These are phyloP conservation scores for Hydropotes inermis DNA, from an alignment of 2,113 vertebrate species.

Conservation along the genomic window DNA sequence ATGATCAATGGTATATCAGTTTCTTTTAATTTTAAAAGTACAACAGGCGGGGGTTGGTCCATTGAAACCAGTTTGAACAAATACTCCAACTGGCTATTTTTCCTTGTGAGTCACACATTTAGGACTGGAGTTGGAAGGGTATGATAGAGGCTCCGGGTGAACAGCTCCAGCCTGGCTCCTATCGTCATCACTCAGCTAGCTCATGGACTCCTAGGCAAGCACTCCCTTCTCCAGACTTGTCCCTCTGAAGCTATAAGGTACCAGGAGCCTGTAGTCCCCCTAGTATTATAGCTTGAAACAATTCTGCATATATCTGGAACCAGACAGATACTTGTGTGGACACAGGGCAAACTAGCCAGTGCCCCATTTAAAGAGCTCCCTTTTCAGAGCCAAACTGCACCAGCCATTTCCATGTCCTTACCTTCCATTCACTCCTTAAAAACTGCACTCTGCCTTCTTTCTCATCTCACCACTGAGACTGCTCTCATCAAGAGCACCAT, in stretches of 20 bases:
- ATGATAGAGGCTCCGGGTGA: not conserved
- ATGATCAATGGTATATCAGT: not conserved
- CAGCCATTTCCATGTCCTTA: not conserved
- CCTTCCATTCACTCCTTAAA: not conserved
- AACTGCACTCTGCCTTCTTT: not conserved
- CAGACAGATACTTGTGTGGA: not conserved
- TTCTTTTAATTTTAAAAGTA: not conserved
- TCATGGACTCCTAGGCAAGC: not conserved
- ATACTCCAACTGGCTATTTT: not conserved
- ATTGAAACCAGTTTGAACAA: not conserved
- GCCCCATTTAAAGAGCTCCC: not conserved
- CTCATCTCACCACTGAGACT: not conserved
- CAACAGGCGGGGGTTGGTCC: not conserved
- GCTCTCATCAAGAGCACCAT: not conserved
- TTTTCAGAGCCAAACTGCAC: not conserved
- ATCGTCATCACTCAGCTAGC: not conserved
- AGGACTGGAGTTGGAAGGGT: not conserved
- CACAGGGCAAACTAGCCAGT: not conserved
- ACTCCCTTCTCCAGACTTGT: not conserved
- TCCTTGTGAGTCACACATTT: not conserved
- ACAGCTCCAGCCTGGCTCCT: not conserved
- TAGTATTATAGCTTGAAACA: not conserved
- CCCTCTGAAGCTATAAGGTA: not conserved
- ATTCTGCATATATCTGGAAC: not conserved
- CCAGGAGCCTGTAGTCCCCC: not conserved